Evolutionary conservation across 2,797 vertebrate genomes (phyloP), one percentile per base, ranked within the genome.

Genomic region (Remorina albescens): DNA sequence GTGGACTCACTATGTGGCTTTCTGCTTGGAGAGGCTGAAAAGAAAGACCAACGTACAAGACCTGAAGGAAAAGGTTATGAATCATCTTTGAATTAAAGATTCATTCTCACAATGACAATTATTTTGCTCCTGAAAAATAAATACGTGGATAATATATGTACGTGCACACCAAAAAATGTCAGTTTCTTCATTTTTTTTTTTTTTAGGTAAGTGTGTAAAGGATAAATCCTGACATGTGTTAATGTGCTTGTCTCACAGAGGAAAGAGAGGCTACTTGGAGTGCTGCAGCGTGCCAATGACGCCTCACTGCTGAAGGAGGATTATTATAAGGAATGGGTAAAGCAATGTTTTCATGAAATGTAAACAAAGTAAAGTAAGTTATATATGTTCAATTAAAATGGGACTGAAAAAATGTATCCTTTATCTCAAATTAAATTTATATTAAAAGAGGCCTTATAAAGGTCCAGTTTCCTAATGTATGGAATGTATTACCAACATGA

Each of bases 311-410:
- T 99, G 55, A 88, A 94, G 47, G 95, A 97, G 89, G 66, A 78
- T 47, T 95, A 95, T 67, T 98, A 97, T 76, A 96, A 94, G 81
- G 95, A 92, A 72, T 98, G 97, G 98, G 98, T 99, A 93, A 89
- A 81, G 68, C 37, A 42, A 73, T 25, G 9, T 9, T 50, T 46
- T 37, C 18, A 25, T 57, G 71, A 41, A 58, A 25, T 6, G 1
- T 56, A 58, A 28, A 10, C 11, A 57, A 28, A 47, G 41, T 47
- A 2, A 57, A 67, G 65, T 47, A 4, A 34, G n/a, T 51, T 21
- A 3, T 50, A 25, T n/a, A n/a, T n/a, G n/a, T n/a, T n/a, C n/a
- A n/a, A n/a, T 18, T 34, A 11, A 47, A 10, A 9, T 10, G 3
- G 19, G n/a, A 23, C 18, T 47, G 1, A n/a, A 37, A 36, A 50